Conservation (phyloP, 2,797 vertebrate genomes). For the Ctenopoma kingsleyae region DNA sequence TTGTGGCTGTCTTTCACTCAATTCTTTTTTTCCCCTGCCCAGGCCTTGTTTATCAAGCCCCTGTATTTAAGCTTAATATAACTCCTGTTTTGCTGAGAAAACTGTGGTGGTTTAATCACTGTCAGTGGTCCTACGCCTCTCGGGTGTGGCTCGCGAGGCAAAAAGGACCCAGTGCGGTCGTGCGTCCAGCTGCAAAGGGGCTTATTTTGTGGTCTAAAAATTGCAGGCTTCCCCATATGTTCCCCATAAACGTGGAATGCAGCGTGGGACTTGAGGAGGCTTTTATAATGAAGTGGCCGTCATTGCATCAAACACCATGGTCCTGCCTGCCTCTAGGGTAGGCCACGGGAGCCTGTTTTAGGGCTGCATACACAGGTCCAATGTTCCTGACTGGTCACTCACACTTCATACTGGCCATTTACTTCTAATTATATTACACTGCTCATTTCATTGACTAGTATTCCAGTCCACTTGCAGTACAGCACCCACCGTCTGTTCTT, state of each 20-base stretch:
- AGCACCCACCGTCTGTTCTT: background rate
- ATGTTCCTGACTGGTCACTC: conserved; percentile 60
- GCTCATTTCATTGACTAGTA: conserved; percentile 30
- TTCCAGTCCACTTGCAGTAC: conserved; percentile 9
- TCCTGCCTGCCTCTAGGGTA: conserved; percentile 60
- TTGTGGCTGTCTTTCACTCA: conserved; percentile 82
- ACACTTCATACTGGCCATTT: conserved; percentile 64
- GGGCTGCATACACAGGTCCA: conserved; percentile 34
- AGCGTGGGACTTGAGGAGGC: conserved; percentile 87
- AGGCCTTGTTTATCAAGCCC: conserved; percentile 90
- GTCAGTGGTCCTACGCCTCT: conserved; percentile 88
- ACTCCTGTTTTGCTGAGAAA: conserved; percentile 90
- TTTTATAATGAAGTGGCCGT: conserved; percentile 87
- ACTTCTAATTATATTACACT: conserved; percentile 47
- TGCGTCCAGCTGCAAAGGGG: conserved; percentile 87
- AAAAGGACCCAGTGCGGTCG: conserved; percentile 85
- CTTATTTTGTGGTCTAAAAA: conserved; percentile 91
- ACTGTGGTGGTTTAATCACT: conserved; percentile 87
- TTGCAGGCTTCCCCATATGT: conserved; percentile 86
- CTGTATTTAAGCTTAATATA: conserved; percentile 93
- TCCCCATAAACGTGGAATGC: conserved; percentile 88
- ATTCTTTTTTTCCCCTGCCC: conserved; percentile 82
- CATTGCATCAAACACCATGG: conserved; percentile 86
- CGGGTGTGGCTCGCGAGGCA: conserved; percentile 82
- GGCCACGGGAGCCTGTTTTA: conserved; percentile 63